These are phyloP conservation scores for Idaea aversata DNA, from an alignment of 2,888 invertebrate species.

Conservation along the genomic window DNA sequence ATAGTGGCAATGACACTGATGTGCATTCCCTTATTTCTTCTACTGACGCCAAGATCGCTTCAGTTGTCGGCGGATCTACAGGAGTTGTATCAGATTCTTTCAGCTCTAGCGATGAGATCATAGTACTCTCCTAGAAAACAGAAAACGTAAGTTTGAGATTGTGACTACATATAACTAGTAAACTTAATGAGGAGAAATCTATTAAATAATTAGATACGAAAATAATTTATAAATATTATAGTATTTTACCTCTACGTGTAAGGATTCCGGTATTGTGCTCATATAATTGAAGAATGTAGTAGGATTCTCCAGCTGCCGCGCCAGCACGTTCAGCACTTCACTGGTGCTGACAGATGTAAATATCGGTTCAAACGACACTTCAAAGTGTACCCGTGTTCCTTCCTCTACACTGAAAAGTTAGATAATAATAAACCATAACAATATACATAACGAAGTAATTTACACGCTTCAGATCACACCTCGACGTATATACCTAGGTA, in stretches of 20 bases:
- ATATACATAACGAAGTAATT: background rate
- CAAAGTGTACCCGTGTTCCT: constrained; percentile 91
- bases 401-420: constrained; percentile 23
- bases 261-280: constrained; percentile 55
- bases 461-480: background rate
- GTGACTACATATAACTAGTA: background rate
- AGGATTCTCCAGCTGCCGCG: constrained; percentile 81
- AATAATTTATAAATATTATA: constrained; percentile 1
- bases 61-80: constrained; percentile 63
- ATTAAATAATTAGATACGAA: constrained; percentile 4
- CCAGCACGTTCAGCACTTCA: constrained; percentile 83
- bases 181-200: background rate
- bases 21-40: constrained; percentile 85
- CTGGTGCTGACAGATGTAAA: constrained; percentile 83
- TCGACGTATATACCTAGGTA: background rate
- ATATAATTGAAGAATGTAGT: constrained; percentile 55
- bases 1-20: constrained; percentile 84
- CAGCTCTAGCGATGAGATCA: constrained; percentile 67
- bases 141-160: constrained; percentile 11
- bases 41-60: constrained; percentile 63
- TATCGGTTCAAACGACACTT: constrained; percentile 90
- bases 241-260: constrained; percentile 63
- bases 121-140: constrained; percentile 65
- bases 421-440: background rate
- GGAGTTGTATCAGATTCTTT: constrained; percentile 64